A percentile compares a stretch with the other conserved stretches of the same genome.
These are phyloP conservation scores for Petrolisthes cinctipes DNA, from an alignment of 2,888 invertebrate species.

Conservation along the genomic window DNA sequence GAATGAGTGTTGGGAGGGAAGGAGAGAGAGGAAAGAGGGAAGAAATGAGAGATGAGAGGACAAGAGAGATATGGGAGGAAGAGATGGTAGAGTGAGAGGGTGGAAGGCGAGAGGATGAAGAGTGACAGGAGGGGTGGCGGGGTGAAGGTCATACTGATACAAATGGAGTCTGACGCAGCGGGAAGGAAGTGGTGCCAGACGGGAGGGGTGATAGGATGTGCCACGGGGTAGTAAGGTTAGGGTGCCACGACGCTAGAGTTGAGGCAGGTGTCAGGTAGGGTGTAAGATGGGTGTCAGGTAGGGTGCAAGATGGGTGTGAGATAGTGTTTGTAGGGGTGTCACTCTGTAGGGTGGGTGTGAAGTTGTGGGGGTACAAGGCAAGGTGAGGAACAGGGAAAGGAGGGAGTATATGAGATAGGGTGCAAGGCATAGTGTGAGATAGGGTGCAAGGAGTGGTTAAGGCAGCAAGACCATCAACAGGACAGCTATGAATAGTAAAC, in stretches of 20 bases:
- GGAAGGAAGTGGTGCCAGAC: background rate
- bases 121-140: background rate
- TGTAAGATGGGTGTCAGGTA: background rate
- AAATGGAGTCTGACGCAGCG: no score
- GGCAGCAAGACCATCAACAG: background rate
- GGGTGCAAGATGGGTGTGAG: background rate
- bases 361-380: background rate
- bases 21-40: background rate
- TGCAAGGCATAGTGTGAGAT: background rate
- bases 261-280: slow-evolving; percentile 4
- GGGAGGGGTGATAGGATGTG: background rate
- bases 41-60: background rate
- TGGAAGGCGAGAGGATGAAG: background rate
- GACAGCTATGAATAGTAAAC: slow-evolving; percentile 13
- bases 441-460: background rate
- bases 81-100: background rate
- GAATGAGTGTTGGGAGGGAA: background rate
- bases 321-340: background rate
- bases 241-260: background rate
- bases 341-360: background rate
- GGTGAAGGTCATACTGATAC: background rate
- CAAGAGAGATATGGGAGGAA: background rate
- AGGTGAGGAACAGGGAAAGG: background rate
- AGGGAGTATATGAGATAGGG: background rate
- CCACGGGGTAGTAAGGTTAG: background rate